Evolutionary conservation across 2,888 invertebrate genomes (phyloP), one percentile per base, ranked within the genome.

Genomic region (Frankliniella intonsa): DNA sequence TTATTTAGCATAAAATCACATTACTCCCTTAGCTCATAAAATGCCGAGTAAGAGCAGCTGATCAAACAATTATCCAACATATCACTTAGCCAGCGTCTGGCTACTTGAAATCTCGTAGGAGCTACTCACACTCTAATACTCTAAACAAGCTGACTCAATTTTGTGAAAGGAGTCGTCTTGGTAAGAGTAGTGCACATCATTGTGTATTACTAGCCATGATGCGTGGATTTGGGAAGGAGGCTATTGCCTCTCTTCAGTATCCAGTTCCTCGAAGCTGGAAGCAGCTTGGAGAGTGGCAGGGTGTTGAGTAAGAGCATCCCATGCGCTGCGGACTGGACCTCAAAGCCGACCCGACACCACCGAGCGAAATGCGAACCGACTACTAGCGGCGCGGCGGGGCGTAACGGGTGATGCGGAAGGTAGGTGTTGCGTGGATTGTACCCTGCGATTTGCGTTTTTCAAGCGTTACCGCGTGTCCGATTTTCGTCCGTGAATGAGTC

Each of bases 351-450:
- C 38, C 38, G 62, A n/a, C 62, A 17, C 19, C 62, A n/a, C 62
- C 62, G 62, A 62, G 14, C 62, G 62, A 17, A 62, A 62, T 76
- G 69, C 69, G 62, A 25, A 25, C 25, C 9, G 22, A 76, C 22
- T 25, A 9, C 69, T 22, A 25, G 69, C 69, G 69, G 69, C 69
- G 69, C n/a, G 22, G 69, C 69, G 69, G 25, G 62, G 62, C 62
- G 62, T 62, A 25, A 25, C 69, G 69, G 22, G 25, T 76, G 10
- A 76, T 76, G 69, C 69, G 69, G n/a, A 76, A 76, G 69, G 69
- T 76, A 76, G 69, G 69, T 76, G 69, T 76, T 76, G 69, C 69
- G 69, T 76, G 22, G 69, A 22, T 76, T 76, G 38, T 38, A 38
- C 69, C 22, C 25, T 76, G 69, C 69, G 25, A 9, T 76, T 25